Conservation (phyloP, 2,113 vertebrate species). For the Nyctibius bracteatus region DNA sequence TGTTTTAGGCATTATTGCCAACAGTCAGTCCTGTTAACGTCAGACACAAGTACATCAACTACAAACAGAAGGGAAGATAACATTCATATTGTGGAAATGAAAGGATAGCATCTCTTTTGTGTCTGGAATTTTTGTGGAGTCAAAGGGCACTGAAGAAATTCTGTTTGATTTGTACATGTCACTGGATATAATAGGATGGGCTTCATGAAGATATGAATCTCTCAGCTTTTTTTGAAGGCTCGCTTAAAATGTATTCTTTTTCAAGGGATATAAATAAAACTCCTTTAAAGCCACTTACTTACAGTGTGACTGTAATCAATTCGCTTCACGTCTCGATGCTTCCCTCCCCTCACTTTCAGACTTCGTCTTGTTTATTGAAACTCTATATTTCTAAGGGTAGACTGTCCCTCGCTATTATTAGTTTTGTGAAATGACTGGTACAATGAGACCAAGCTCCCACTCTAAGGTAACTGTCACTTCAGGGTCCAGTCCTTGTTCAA, state of each 20-base stretch:
- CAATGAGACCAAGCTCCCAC: neutral
- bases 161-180: conserved; percentile 30
- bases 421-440: neutral
- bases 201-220: conserved; percentile 4
- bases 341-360: neutral
- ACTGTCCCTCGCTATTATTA: neutral
- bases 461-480: neutral
- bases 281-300: neutral
- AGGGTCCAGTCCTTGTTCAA: neutral
- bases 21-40: neutral
- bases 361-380: neutral
- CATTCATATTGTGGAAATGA: conserved; percentile 26
- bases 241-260: neutral
- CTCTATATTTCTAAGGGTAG: neutral
- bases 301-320: neutral
- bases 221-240: neutral
- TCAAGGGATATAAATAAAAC: conserved; percentile 30
- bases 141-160: conserved; percentile 30
- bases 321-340: neutral
- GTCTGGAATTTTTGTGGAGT: conserved; percentile 22
- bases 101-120: neutral
- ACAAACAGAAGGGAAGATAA: conserved; percentile 8
- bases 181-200: neutral
- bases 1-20: neutral
- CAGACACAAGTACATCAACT: neutral